phyloP scores from a whole-genome alignment of 1,140 invertebrate genomes.

The Heliconius hermathena region DNA sequence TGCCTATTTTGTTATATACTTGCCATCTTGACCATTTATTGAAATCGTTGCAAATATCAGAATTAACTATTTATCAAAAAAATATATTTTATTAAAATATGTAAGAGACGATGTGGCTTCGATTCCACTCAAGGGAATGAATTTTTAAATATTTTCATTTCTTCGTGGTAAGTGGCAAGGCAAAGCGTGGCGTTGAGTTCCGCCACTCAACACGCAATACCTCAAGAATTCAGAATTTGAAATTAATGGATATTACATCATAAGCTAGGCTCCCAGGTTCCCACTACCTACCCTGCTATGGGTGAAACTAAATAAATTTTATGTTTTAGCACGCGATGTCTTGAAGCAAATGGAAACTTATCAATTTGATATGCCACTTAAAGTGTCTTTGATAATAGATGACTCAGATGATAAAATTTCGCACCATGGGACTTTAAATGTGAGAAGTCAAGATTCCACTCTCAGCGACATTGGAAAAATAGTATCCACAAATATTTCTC shows the following conservation, averaged over 20 bases:
- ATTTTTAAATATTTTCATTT: too few relatives aligned
- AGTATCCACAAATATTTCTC: neutral
- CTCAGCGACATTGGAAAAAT: neutral
- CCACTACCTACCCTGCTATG: too few relatives aligned
- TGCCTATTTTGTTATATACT: neutral
- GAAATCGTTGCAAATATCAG: neutral
- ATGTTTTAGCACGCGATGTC: neutral
- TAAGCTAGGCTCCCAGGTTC: too few relatives aligned
- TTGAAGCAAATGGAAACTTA: conserved; percentile 19
- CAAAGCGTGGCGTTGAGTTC: too few relatives aligned
- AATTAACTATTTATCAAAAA: neutral
- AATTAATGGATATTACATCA: too few relatives aligned
- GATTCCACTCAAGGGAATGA: too few relatives aligned
- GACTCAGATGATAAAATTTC: neutral
- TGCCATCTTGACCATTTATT: too few relatives aligned
- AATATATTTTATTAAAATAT: neutral
- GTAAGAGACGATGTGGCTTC: too few relatives aligned
- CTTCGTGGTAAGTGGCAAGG: too few relatives aligned
- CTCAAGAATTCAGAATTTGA: too few relatives aligned
- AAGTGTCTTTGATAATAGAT: conserved; percentile 22
- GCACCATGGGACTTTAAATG: neutral
- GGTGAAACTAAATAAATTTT: too few relatives aligned
- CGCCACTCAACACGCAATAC: too few relatives aligned
- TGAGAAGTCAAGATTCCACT: neutral
- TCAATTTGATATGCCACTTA: conserved; percentile 25